Evolutionary conservation across 2,113 vertebrate species (phyloP).

Genomic region (Hippocampus barbouri): DNA sequence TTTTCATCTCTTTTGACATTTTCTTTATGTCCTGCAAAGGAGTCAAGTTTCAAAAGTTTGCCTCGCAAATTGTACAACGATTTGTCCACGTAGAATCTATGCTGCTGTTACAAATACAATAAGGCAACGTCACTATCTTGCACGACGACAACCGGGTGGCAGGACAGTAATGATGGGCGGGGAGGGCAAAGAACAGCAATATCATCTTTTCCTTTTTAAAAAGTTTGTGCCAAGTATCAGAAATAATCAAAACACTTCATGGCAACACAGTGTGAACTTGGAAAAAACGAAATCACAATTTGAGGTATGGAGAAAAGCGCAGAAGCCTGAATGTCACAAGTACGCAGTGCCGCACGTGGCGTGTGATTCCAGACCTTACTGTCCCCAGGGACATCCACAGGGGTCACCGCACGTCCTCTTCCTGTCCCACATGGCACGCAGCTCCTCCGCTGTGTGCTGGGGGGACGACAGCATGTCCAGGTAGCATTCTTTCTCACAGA

Average conservation of each 20-base stretch:
- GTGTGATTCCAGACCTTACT: slow-evolving; percentile 21
- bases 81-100: slow-evolving; percentile 17
- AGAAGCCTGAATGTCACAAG: slow-evolving; percentile 23
- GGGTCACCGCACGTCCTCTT: slow-evolving; percentile 85
- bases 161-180: slow-evolving; percentile 8
- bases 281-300: slow-evolving; percentile 8
- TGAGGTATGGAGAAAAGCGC: slow-evolving; percentile 14
- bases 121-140: slow-evolving; percentile 58
- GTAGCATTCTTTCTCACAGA: slow-evolving; percentile 91
- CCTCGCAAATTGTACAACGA: slow-evolving; percentile 20
- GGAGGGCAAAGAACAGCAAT: neutral
- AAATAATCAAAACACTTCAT: slow-evolving; percentile 11
- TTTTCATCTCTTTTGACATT: slow-evolving; percentile 27
- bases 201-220: neutral
- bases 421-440: slow-evolving; percentile 79
- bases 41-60: slow-evolving; percentile 20
- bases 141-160: slow-evolving; percentile 49
- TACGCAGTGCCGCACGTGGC: slow-evolving; percentile 27
- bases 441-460: slow-evolving; percentile 84
- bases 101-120: slow-evolving; percentile 40
- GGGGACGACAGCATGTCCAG: slow-evolving; percentile 93
- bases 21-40: slow-evolving; percentile 55
- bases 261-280: neutral
- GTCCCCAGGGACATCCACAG: slow-evolving; percentile 78
- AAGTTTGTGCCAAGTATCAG: neutral